These are phyloP conservation scores for Falco biarmicus DNA, from an alignment of 2,797 vertebrate species.

Conservation along the genomic window DNA sequence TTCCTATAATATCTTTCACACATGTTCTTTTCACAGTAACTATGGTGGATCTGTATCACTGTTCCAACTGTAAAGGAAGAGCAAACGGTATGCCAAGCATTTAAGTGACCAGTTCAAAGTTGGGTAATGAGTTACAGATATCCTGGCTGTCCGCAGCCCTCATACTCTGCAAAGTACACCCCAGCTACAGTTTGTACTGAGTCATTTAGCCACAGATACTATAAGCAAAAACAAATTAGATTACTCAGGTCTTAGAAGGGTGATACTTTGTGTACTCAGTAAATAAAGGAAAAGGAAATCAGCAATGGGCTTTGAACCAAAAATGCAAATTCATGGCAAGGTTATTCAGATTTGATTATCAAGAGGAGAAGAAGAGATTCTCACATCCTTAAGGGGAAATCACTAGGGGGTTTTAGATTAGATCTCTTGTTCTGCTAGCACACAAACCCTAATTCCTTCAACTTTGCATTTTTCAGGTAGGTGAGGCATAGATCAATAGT, in stretches of 20 bases:
- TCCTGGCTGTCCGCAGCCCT: not conserved
- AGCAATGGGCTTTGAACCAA: constrained; percentile 35
- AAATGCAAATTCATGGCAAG: constrained; percentile 5
- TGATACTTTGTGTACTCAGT: not conserved
- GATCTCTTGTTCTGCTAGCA: not conserved
- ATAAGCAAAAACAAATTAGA: constrained; percentile 32
- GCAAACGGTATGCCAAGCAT: not conserved
- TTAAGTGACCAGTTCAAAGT: not conserved
- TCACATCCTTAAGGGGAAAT: not conserved
- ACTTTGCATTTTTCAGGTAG: not conserved
- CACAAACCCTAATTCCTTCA: not conserved
- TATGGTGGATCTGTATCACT: not conserved
- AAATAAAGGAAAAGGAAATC: constrained; percentile 41
- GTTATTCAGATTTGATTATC: not conserved
- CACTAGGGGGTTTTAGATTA: not conserved
- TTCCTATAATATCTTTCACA: not conserved
- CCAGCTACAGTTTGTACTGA: not conserved
- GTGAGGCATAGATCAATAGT: not conserved
- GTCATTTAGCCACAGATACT: constrained; percentile 10
- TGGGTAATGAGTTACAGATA: not conserved
- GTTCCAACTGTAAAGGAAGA: not conserved
- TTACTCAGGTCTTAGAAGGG: constrained; percentile 1
- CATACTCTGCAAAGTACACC: not conserved
- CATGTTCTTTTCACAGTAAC: not conserved
- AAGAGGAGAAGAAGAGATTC: not conserved